A percentile compares a stretch with the other conserved stretches of the same genome.
These are phyloP conservation scores for Lagocephalus sceleratus DNA, from an alignment of 2,797 vertebrate species.

Conservation along the genomic window DNA sequence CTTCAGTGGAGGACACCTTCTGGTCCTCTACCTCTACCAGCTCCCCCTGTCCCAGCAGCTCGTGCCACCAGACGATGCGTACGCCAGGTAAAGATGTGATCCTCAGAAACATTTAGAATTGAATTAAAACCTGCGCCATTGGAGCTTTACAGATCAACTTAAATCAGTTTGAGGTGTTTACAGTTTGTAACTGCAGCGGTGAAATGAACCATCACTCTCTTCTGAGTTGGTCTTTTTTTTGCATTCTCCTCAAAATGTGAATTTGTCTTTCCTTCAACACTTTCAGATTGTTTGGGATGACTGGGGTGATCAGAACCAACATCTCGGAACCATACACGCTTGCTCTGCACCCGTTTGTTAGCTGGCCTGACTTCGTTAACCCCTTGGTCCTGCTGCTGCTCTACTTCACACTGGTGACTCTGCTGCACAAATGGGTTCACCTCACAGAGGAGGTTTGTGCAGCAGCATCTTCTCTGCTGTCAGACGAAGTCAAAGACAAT, in stretches of 20 bases:
- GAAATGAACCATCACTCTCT: not conserved
- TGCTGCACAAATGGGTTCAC: slow-evolving; percentile 75
- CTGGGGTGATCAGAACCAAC: slow-evolving; percentile 74
- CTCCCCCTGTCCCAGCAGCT: slow-evolving; percentile 74
- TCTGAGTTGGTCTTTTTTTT: not conserved
- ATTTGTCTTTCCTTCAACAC: not conserved
- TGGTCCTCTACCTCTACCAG: slow-evolving; percentile 82
- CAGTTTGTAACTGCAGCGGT: too few relatives aligned
- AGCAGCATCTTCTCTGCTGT: not conserved
- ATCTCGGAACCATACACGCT: slow-evolving; percentile 68
- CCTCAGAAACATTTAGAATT: not conserved
- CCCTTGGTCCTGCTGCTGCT: slow-evolving; percentile 77
- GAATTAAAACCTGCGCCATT: too few relatives aligned
- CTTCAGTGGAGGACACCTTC: slow-evolving; percentile 78
- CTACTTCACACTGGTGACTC: slow-evolving; percentile 77
- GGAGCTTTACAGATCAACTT: too few relatives aligned
- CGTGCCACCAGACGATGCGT: slow-evolving; percentile 75
- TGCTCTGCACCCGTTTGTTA: slow-evolving; percentile 64
- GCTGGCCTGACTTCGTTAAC: slow-evolving; percentile 79
- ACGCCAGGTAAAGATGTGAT: slow-evolving; percentile 67
- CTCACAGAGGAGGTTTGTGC: slow-evolving; percentile 54
- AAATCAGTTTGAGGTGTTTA: too few relatives aligned
- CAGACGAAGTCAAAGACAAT: not conserved
- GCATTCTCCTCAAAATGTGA: not conserved
- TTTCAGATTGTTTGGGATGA: slow-evolving; percentile 81